Evolutionary conservation across 2,797 vertebrate genomes (phyloP), one percentile per base, ranked within the genome.

Genomic region (Valencia hispanica): DNA sequence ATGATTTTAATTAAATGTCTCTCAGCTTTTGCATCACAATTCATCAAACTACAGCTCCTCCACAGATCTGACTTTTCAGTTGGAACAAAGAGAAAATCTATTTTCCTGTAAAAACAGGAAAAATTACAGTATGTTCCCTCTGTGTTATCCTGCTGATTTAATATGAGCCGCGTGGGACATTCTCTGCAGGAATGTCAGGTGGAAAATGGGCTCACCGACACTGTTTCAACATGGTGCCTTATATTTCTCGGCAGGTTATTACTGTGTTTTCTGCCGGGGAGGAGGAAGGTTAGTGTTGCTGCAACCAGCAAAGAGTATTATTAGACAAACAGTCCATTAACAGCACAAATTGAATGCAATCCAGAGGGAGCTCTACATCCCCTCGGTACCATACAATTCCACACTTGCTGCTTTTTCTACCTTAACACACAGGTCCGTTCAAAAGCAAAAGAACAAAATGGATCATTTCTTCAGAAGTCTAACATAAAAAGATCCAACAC

Each of bases 1-100:
- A 61, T 83, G 74, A 30, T 79, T 91, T 89, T 89, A 88, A 90
- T 89, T 80, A 86, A 88, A 86, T 72, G 55, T 80, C 36, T 73
- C 53, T 61, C 25, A 79, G 77, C 82, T 80, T 74, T 66, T 68
- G 65, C 75, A 50, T 85, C 78, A 68, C 82, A 74, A 70, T 86
- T 84, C 76, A 77, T 71, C 71, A 74, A 71, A 57, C 73, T 72
- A 25, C 20, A 65, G 68, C 45, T 51, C 27, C 57, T 73, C 48
- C 68, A 70, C 50, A 48, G 43, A 82, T 82, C 72, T 41, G 66
- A 81, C 71, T 74, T 48, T 66, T 77, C 75, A n/a, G 51, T 61
- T 70, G 72, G 61, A 77, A 85, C 69, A 70, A 73, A 80, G 6
- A 32, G 9, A 75, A 22, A 73, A 51, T 48, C 32, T 45, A 12